Conservation (phyloP, 2,113 vertebrate species). For the Coracopsis vasa region DNA sequence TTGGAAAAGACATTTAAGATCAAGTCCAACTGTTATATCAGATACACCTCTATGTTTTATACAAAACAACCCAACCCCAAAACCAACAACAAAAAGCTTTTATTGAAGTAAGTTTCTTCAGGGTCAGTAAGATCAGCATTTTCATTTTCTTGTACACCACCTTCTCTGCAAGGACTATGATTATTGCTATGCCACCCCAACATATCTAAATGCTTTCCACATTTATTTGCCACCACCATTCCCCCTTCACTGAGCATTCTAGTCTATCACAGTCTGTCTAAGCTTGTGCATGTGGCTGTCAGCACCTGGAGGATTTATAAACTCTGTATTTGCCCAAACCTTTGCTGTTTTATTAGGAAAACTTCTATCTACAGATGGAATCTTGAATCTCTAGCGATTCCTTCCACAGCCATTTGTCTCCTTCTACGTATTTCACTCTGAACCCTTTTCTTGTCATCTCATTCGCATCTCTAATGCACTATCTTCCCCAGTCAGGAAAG, state of each 20-base stretch:
- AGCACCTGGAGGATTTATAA: background rate
- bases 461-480: rapidly evolving
- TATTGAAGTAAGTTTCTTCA: background rate
- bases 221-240: background rate
- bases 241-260: background rate
- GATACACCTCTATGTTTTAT: background rate
- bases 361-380: background rate
- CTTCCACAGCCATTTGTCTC: background rate
- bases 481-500: background rate
- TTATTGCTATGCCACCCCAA: background rate
- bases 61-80: background rate
- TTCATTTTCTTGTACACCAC: background rate
- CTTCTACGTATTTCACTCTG: background rate
- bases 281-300: background rate
- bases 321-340: background rate
- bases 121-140: background rate
- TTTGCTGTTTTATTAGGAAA: background rate
- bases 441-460: background rate
- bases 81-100: background rate
- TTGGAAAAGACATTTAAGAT: background rate
- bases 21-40: background rate
- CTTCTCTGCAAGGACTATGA: background rate
- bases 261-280: background rate
- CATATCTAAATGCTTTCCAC: background rate
- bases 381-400: background rate